A percentile compares a stretch with the other conserved stretches of the same genome.
phyloP scores from a whole-genome alignment of 2,113 vertebrate species.

The Alaudala cheleensis region DNA sequence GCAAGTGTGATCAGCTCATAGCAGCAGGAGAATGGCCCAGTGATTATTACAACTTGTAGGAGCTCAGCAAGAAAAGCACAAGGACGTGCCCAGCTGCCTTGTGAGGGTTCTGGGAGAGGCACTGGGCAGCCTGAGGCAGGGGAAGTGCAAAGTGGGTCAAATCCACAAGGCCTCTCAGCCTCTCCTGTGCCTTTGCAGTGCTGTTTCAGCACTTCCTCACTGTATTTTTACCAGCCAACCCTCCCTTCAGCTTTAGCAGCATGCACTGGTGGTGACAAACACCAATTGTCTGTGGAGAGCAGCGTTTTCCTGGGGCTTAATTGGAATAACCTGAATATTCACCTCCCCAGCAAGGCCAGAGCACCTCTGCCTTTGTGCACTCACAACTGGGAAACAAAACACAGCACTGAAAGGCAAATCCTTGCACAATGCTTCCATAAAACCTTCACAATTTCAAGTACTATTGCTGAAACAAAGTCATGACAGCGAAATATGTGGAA shows the following conservation, averaged over 20 bases:
- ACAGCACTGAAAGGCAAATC: not conserved
- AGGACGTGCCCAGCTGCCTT: not conserved
- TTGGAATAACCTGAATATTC: not conserved
- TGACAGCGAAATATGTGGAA: not conserved
- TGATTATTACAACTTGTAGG: accelerated
- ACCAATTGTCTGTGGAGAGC: not conserved
- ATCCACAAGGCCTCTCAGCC: not conserved
- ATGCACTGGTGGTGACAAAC: not conserved
- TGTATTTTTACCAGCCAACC: not conserved
- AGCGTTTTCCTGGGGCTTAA: not conserved
- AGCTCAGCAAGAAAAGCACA: not conserved
- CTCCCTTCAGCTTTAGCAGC: not conserved
- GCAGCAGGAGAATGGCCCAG: not conserved
- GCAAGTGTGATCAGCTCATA: accelerated
- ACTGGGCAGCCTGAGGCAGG: not conserved
- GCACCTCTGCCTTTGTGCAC: not conserved
- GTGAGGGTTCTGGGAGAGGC: not conserved
- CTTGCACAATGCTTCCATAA: not conserved
- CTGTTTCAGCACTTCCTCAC: not conserved
- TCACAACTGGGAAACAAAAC: accelerated
- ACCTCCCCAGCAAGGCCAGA: not conserved
- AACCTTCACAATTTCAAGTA: not conserved
- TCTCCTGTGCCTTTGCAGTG: not conserved
- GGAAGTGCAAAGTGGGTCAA: not conserved
- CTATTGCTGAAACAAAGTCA: not conserved